Percentiles rank a stretch among this genome's conserved stretches.
These are phyloP conservation scores for Anas bernieri DNA, from an alignment of 2,797 vertebrate genomes.

Conservation along the genomic window DNA sequence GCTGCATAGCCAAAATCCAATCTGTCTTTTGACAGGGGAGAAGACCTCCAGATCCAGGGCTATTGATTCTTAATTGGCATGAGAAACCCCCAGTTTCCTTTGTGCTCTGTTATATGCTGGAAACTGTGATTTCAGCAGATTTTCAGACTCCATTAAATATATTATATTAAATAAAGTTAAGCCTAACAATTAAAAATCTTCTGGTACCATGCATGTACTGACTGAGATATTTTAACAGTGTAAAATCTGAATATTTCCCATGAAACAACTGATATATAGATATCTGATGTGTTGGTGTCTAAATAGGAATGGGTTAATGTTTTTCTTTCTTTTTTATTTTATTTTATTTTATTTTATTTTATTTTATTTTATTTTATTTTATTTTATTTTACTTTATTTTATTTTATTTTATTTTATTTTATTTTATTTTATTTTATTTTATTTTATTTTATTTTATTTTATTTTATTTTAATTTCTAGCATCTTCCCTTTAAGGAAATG, in stretches of 20 bases:
- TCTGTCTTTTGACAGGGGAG: neutral
- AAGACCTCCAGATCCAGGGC: neutral
- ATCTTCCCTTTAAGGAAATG: neutral
- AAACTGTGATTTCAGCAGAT: neutral
- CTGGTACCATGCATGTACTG: neutral
- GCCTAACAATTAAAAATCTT: neutral
- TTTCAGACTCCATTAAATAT: slow-evolving; percentile 9
- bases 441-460: too few species aligned
- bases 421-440: too few species aligned
- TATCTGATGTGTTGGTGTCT: neutral
- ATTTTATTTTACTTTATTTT: too few species aligned
- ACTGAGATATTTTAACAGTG: neutral
- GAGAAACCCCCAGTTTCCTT: neutral
- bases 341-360: too few species aligned
- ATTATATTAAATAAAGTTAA: slow-evolving; percentile 20
- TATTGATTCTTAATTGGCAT: neutral
- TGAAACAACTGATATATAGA: neutral
- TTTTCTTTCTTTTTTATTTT: too few species aligned
- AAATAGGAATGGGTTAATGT: neutral
- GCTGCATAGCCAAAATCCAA: neutral
- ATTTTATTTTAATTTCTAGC: neutral
- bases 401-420: too few species aligned
- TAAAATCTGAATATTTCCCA: neutral
- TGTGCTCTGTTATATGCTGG: neutral
- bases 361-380: too few species aligned